Evolutionary conservation across 1,140 invertebrate species (phyloP), one percentile per base, ranked within the genome.

Genomic region (Calephelis virginiensis): DNA sequence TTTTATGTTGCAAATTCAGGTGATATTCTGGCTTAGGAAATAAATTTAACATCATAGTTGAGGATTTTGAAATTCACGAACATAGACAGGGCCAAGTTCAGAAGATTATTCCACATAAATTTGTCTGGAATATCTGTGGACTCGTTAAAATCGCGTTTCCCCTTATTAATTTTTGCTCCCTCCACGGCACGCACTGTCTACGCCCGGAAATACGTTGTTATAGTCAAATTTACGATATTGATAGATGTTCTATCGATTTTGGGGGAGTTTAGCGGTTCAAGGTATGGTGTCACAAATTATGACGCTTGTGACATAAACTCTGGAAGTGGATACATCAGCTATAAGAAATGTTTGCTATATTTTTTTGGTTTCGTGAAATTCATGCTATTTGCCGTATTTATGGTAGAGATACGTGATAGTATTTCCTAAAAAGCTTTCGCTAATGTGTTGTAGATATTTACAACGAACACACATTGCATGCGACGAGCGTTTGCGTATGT

Each of bases 141-240:
- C 77, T 90, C 86, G 86, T 90, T 89, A 90, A 90, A 89, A 87
- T 85, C 81, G 73, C 80, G 81, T 89, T 86, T 85, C 85, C 80
- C 83, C 77, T 81, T 85, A 88, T 87, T 90, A 87, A 89, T 88
- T 85, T 86, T 79, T 82, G 80, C 79, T 81, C 85, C 83, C 78
- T 71, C 78, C 73, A 69, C 63, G 71, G 67, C 75, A 78, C 71
- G 68, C 72, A 74, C 60, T 61, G 60, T 53, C 48, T 50, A 40
- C 37, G 60, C 71, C 75, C 73, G 78, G 81, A 80, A 83, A 75
- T 76, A 80, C 78, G 78, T 74, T 77, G 80, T 79, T 81, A 81
- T 81, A 80, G 75, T 80, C 75, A 77, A 75, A 77, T 80, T 81
- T 80, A 80, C 74, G 74, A 82, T 83, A 82, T 78, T 84, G 81